phyloP scores from a whole-genome alignment of 2,113 vertebrate genomes.

The Leptobrachium leishanense region DNA sequence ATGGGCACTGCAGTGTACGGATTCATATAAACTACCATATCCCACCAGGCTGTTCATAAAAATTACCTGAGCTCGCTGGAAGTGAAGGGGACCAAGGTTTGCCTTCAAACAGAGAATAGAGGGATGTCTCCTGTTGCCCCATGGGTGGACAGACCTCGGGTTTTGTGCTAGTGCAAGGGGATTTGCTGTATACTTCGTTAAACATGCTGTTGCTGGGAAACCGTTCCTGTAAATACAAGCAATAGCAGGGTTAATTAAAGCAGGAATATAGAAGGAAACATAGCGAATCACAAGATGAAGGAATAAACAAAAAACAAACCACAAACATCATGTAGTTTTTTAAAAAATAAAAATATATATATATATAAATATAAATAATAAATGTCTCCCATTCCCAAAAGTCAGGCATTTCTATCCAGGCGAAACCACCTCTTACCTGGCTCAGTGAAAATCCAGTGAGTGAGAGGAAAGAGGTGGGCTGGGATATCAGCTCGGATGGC shows the following conservation, averaged over 20 bases:
- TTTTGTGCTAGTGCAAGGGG: slow-evolving; percentile 79
- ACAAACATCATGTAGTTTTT: too few relatives aligned
- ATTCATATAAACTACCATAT: too few relatives aligned
- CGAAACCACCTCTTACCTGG: slow-evolving; percentile 74
- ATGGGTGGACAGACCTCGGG: slow-evolving; percentile 73
- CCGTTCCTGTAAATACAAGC: slow-evolving; percentile 74
- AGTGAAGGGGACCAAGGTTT: slow-evolving; percentile 96
- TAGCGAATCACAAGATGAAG: not conserved
- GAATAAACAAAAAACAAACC: not conserved
- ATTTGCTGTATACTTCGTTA: slow-evolving; percentile 93
- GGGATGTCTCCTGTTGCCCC: slow-evolving; percentile 89
- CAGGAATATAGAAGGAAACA: not conserved
- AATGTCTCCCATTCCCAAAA: not conserved
- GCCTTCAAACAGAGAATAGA: slow-evolving; percentile 95
- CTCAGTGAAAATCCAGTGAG: slow-evolving; percentile 87
- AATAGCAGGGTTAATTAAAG: not conserved
- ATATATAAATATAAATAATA: not conserved
- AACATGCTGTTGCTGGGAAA: slow-evolving; percentile 92
- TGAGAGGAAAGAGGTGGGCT: slow-evolving; percentile 86
- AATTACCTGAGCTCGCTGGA: slow-evolving; percentile 93
- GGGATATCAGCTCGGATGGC: slow-evolving; percentile 79
- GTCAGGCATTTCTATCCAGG: not conserved
- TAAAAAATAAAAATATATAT: not conserved
- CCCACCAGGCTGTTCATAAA: not conserved
- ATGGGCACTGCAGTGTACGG: too few relatives aligned